Conservation (phyloP, 2,113 vertebrate species). For the Jaculus jaculus region DNA sequence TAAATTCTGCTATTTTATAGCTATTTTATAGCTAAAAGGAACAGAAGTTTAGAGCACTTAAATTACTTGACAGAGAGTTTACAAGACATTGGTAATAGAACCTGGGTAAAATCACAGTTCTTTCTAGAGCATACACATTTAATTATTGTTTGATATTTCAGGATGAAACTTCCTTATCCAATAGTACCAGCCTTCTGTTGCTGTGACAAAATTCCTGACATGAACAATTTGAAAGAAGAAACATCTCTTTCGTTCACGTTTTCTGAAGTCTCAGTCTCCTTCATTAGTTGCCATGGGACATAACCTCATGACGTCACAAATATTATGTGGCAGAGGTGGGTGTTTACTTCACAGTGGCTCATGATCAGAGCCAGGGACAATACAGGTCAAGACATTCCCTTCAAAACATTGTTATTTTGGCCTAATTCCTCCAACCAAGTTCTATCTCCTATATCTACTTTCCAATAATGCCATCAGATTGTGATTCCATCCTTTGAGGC, state of each 20-base stretch:
- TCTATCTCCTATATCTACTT: neutral
- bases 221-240: neutral
- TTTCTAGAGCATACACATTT: neutral
- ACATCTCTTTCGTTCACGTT: neutral
- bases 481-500: neutral
- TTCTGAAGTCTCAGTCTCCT: neutral
- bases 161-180: neutral
- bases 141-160: neutral
- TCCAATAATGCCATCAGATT: neutral
- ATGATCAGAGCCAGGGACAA: neutral
- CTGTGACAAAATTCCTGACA: neutral
- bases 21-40: neutral
- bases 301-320: neutral
- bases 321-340: too few species aligned
- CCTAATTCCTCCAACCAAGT: neutral
- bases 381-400: neutral
- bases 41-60: neutral
- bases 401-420: neutral
- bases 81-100: neutral
- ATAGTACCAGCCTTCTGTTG: neutral
- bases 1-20: neutral
- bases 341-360: too few species aligned
- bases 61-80: neutral
- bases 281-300: neutral
- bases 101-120: neutral